Base-by-base conservation (phyloP, 2,888 invertebrate species). In the Calliopum simillimum region DNA sequence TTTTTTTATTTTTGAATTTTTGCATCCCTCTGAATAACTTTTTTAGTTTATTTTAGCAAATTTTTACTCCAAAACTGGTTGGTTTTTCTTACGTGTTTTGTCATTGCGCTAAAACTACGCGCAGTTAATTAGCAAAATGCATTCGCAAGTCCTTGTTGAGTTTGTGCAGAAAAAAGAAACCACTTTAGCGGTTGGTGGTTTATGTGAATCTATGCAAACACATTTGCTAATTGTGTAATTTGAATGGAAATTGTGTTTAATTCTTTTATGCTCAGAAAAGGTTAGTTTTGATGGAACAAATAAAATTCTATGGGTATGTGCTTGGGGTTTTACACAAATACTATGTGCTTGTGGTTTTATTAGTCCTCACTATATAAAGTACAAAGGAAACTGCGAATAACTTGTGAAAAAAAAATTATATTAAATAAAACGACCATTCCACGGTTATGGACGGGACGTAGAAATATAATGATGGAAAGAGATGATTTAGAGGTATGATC, bases 41-140 rank as follows among this genome's bases (percentile, higher is more conserved):
- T 59, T 23, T 53, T 53, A 13, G 53, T 53, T 12, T 53, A 8
- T 33, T 33, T 53, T n/a, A 21, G 19, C 19, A 12, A n/a, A 23
- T 46, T 46, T 53, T n/a, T 51, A 53, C 16, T 51, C 47, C 53
- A 53, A 21, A 64, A 64, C 41, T 43, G 51, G 41, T 64, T 41
- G 21, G 5, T 16, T 44, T 33, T n/a, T 64, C 19, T 23, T 53
- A 33, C 33, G 33, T 70, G 59, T 53, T 59, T 46, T 68, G 64
- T 71, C 69, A 68, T 67, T 65, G 69, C 66, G 49, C 65, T 43
- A 66, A 73, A 70, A 64, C n/a, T 68, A 47, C 55, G 55, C 58
- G 71, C 69, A 69, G 71, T 73, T 73, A 73, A 73, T 73, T 73
- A 73, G 73, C 58, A 53, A 69, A 73, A 73, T 71, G 70, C 68